A percentile compares a stretch with the other conserved stretches of the same genome.
These are phyloP conservation scores for Ptilonorhynchus violaceus DNA, from an alignment of 2,113 vertebrate genomes.

Conservation along the genomic window DNA sequence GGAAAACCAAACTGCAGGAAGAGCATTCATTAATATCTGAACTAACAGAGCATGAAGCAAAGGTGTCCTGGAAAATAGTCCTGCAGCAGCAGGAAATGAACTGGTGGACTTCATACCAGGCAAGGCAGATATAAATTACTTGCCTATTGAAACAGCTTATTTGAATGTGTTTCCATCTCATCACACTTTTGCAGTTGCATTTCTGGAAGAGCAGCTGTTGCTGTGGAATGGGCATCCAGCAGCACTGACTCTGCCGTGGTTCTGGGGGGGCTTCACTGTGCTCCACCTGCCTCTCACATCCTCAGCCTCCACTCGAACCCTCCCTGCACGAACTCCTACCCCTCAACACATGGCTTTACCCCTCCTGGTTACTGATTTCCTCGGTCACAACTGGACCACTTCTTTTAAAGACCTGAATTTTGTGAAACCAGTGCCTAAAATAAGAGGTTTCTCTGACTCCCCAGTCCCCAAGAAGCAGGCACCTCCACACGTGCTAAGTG, in stretches of 20 bases:
- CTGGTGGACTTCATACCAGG: background rate
- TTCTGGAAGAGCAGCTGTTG: background rate
- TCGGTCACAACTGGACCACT: background rate
- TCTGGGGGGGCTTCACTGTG: too few relatives aligned
- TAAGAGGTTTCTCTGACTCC: background rate
- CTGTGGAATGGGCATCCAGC: background rate
- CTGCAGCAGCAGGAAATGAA: background rate
- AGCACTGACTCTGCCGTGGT: background rate
- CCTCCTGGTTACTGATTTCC: background rate
- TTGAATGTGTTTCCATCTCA: background rate
- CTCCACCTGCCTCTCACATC: background rate
- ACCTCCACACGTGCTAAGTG: background rate
- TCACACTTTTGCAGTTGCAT: background rate
- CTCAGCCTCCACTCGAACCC: background rate
- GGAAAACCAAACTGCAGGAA: background rate
- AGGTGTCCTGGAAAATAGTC: background rate
- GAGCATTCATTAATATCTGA: background rate
- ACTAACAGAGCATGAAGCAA: background rate
- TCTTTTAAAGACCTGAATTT: background rate
- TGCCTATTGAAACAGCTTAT: background rate
- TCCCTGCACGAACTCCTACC: background rate
- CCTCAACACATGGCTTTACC: background rate
- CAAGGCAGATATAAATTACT: background rate
- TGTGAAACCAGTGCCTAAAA: background rate
- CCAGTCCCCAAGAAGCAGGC: accelerated